Conservation (phyloP, 2,888 invertebrate species). For the Melanotus villosus region DNA sequence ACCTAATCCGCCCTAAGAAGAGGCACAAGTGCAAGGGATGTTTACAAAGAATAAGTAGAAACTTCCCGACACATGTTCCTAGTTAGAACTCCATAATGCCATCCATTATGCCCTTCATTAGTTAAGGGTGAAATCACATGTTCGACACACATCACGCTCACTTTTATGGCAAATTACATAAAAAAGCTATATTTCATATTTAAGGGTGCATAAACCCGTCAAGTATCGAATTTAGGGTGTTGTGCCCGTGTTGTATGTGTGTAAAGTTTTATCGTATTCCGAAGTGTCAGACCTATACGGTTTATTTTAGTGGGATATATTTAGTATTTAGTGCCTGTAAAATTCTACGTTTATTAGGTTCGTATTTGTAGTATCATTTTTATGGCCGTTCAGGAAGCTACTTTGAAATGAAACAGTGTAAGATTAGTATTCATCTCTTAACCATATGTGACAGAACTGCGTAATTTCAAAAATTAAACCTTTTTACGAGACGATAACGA, state of each 20-base stretch:
- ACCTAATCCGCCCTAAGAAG: constrained; percentile 44
- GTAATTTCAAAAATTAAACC: neutral
- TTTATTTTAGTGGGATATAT: constrained; percentile 46
- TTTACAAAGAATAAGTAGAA: constrained; percentile 41
- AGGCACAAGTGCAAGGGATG: constrained; percentile 50
- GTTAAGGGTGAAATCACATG: constrained; percentile 50
- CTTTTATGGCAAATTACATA: constrained; percentile 55
- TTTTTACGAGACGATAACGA: neutral
- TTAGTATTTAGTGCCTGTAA: constrained; percentile 47
- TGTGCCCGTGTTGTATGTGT: constrained; percentile 25
- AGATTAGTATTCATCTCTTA: constrained; percentile 33
- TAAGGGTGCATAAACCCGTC: constrained; percentile 52
- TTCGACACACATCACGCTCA: constrained; percentile 53
- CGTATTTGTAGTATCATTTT: constrained; percentile 47
- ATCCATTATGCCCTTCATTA: constrained; percentile 56
- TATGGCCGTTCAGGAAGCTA: constrained; percentile 38
- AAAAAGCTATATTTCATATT: constrained; percentile 55
- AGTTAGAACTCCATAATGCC: constrained; percentile 60
- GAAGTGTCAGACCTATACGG: constrained; percentile 34
- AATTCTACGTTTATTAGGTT: constrained; percentile 43
- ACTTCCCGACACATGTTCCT: constrained; percentile 59
- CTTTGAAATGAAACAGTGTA: constrained; percentile 25
- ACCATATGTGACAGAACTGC: constrained; percentile 15
- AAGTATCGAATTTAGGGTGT: constrained; percentile 49
- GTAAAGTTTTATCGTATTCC: constrained; percentile 34